Evolutionary conservation across 1,140 invertebrate species (phyloP).

Genomic region (Papilio aristodemus): DNA sequence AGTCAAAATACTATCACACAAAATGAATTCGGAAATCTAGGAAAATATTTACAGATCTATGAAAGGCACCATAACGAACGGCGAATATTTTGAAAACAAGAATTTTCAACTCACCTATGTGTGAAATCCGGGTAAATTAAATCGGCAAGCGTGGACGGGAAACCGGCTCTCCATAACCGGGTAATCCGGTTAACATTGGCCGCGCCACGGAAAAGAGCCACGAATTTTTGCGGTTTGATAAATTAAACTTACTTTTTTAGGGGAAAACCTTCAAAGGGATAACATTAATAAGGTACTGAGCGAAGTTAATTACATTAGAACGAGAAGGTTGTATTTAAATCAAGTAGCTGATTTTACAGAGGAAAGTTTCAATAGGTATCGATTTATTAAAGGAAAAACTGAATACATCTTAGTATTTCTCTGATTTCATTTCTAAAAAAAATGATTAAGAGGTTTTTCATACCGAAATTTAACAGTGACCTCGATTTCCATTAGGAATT

Average conservation of each 20-base stretch:
- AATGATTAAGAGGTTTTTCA: conserved; percentile 10
- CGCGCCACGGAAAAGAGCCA: conserved; percentile 12
- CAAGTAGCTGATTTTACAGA: no score
- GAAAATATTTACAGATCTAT: no score
- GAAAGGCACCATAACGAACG: not conserved
- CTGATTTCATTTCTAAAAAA: not conserved
- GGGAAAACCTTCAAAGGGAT: not conserved
- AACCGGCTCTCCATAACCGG: conserved; percentile 27
- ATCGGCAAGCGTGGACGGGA: conserved; percentile 19
- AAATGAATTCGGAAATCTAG: no score
- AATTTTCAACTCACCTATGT: conserved; percentile 17
- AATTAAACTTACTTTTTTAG: conserved; percentile 18
- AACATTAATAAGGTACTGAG: not conserved
- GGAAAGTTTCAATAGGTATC: no score
- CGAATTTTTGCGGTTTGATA: conserved; percentile 15
- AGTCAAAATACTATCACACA: no score
- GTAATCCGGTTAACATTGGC: conserved; percentile 22
- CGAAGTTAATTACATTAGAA: not conserved
- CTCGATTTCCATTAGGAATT: conserved; percentile 18
- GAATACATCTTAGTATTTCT: no score
- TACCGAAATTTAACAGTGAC: not conserved
- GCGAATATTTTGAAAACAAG: conserved; percentile 6
- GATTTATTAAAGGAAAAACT: no score
- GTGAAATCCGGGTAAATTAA: conserved; percentile 30
- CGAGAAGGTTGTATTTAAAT: not conserved